Conservation (phyloP, 2,113 vertebrate species). For the Semnopithecus entellus region DNA sequence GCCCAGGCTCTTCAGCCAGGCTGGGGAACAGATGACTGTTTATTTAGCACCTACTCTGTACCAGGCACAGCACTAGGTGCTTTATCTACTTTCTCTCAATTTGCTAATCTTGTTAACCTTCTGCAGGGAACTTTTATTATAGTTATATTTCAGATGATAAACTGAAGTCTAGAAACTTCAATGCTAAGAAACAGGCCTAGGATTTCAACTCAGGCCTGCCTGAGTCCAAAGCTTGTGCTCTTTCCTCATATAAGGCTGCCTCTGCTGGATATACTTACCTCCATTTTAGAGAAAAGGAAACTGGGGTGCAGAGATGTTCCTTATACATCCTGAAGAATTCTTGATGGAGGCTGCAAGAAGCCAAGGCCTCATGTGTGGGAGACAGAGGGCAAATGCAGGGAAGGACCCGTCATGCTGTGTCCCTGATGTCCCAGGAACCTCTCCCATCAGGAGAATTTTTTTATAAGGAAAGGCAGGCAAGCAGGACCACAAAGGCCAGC, state of each 20-base stretch:
- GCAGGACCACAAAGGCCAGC: background rate
- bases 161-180: background rate
- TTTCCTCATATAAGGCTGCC: background rate
- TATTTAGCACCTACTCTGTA: background rate
- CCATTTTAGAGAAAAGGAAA: background rate
- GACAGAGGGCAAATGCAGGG: too few species aligned
- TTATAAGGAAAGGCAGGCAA: background rate
- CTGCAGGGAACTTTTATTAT: background rate
- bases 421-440: background rate
- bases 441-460: background rate
- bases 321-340: background rate
- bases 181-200: background rate
- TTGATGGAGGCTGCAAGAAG: background rate
- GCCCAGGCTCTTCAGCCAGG: background rate
- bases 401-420: background rate
- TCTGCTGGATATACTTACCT: background rate
- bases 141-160: constrained; percentile 1
- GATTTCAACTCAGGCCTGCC: background rate
- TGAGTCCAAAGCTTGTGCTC: background rate
- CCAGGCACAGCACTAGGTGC: background rate
- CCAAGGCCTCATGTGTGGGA: background rate
- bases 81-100: background rate
- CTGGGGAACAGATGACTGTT: background rate
- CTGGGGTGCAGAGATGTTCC: background rate
- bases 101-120: background rate